Evolutionary conservation across 2,888 invertebrate species (phyloP), one percentile per base, ranked within the genome.

Genomic region (Cartodere bifasciata): DNA sequence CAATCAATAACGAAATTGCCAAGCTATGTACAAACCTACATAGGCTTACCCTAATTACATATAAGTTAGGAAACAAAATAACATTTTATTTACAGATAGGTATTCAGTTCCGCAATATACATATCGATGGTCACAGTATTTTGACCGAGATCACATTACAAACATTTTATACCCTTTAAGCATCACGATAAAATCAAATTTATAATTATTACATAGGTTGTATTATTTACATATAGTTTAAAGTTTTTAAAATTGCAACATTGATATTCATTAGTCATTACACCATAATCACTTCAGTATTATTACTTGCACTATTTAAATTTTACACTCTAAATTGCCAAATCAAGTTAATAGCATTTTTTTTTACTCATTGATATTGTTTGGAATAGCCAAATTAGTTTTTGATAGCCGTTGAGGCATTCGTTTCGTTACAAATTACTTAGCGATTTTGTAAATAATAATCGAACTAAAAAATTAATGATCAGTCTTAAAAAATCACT

Each of bases 21-120:
- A 55, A 53, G 52, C 55, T 55, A 55, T 55, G 42, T 55, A 55
- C 56, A 56, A 49, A 53, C 55, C 50, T 52, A 53, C 51, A 53
- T 43, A 45, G 39, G 39, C 34, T 40, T 36, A 28, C 32, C 29
- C 38, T 38, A 34, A 39, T 39, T 36, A 40, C 45, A 44, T 43
- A 46, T 47, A 52, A 54, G 49, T 49, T 50, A 53, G 48, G 48
- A 52, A 49, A 48, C 47, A 43, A 43, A 43, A 42, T 43, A 47
- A 39, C 40, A 44, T 43, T 41, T 43, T 37, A 38, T 31, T 43
- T 50, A 49, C 52, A 44, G 53, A 53, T 51, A 54, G 38, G 41
- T 34, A 41, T 45, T 54, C 53, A 54, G 53, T 54, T 53, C 49
- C 46, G 41, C 42, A 46, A 34, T 42, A 44, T 42, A 43, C 38